Evolutionary conservation across 2,888 invertebrate genomes (phyloP).

Genomic region (Stramonita haemastoma): DNA sequence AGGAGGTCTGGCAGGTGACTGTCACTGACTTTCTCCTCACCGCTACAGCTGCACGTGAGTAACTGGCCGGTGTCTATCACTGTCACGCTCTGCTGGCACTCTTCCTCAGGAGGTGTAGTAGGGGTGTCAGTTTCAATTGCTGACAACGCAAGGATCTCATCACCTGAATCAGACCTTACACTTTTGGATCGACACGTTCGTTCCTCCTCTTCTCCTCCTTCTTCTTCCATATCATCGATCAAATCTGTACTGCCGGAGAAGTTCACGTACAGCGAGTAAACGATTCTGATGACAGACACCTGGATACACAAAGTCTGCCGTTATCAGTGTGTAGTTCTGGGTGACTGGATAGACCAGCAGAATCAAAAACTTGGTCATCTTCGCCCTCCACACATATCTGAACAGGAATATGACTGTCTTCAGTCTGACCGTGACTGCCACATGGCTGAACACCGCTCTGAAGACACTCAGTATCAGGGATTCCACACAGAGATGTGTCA

Average conservation of each 20-base stretch:
- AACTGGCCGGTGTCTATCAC: background rate
- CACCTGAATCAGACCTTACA: background rate
- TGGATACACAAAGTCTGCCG: background rate
- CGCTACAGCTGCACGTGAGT: background rate
- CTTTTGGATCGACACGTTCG: background rate
- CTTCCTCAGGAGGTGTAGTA: background rate
- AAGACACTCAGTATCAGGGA: background rate
- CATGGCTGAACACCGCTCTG: background rate
- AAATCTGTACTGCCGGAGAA: background rate
- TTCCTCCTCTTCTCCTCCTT: background rate
- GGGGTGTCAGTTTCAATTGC: background rate
- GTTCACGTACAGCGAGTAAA: background rate
- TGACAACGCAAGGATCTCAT: background rate
- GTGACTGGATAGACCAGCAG: background rate
- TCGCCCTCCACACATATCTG: background rate
- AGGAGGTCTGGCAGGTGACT: background rate
- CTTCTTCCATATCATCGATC: background rate
- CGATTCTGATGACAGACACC: slow-evolving; percentile 11
- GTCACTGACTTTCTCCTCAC: background rate
- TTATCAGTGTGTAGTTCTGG: background rate
- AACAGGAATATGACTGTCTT: background rate
- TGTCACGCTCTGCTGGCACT: too few species aligned
- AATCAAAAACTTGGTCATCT: background rate
- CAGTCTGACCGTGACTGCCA: background rate
- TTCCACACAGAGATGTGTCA: background rate